These are phyloP conservation scores for Leptoteleia sp. DNA, from an alignment of 1,140 invertebrate species.

Conservation along the genomic window DNA sequence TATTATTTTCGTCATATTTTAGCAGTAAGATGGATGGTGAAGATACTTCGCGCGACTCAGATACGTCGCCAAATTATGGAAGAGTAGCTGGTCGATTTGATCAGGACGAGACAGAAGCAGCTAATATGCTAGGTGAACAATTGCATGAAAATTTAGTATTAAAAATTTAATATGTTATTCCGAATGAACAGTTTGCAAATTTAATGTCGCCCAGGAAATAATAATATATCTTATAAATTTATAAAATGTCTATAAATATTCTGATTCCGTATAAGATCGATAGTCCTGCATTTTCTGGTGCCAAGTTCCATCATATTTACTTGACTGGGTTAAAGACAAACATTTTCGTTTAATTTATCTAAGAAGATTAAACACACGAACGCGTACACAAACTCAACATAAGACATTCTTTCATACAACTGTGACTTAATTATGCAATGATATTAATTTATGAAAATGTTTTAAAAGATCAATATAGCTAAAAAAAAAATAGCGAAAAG, in stretches of 20 bases:
- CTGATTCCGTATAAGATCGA: slow-evolving; percentile 19
- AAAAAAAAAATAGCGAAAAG: too few relatives aligned
- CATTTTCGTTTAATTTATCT: too few relatives aligned
- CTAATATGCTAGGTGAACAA: slow-evolving; percentile 97
- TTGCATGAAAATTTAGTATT: too few relatives aligned
- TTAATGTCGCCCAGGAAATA: background rate
- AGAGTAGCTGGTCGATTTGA: slow-evolving; percentile 90
- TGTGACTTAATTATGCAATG: too few relatives aligned
- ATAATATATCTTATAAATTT: background rate
- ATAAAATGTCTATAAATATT: slow-evolving; percentile 12
- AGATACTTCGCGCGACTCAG: slow-evolving; percentile 93
- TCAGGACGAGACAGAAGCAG: slow-evolving; percentile 97
- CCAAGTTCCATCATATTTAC: slow-evolving; percentile 3
- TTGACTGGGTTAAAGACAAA: slow-evolving; percentile 11
- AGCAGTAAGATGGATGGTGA: slow-evolving; percentile 88
- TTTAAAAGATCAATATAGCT: too few relatives aligned
- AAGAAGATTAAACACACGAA: too few relatives aligned
- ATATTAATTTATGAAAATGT: too few relatives aligned
- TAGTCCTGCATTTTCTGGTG: slow-evolving; percentile 9
- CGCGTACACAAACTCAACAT: too few relatives aligned
- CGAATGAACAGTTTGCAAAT: too few relatives aligned
- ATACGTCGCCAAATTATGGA: slow-evolving; percentile 91
- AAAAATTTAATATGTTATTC: too few relatives aligned
- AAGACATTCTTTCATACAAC: too few relatives aligned
- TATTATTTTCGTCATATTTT: too few relatives aligned